These are phyloP conservation scores for Onychomys leucogaster DNA, from an alignment of 2,797 vertebrate species.

Conservation along the genomic window DNA sequence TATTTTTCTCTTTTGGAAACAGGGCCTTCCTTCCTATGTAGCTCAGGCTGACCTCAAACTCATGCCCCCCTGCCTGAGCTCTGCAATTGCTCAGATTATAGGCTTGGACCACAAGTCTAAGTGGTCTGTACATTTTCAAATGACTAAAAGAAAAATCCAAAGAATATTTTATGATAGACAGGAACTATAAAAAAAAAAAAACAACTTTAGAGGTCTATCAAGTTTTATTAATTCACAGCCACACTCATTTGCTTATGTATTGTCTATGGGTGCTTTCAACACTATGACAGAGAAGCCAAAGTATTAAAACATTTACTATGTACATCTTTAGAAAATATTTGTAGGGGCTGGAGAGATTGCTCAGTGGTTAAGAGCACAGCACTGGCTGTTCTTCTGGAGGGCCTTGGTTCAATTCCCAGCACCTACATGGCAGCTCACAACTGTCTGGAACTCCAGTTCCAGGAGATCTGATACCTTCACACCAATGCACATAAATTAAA, in stretches of 20 bases:
- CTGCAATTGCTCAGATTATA: background rate
- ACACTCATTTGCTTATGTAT: background rate
- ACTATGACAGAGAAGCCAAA: background rate
- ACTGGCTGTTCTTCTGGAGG: background rate
- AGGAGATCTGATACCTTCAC: too few relatives aligned
- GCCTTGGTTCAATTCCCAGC: background rate
- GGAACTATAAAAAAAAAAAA: slow-evolving; percentile 26
- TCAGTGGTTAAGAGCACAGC: background rate
- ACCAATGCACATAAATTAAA: too few relatives aligned
- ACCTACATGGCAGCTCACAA: background rate
- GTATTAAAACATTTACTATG: background rate
- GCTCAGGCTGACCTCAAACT: background rate
- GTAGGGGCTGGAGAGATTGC: background rate
- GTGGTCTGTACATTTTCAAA: background rate
- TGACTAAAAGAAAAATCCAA: background rate
- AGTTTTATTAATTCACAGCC: background rate
- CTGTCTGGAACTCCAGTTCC: background rate
- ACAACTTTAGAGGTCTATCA: background rate
- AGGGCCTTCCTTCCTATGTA: background rate
- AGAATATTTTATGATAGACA: background rate
- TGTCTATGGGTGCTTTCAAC: background rate
- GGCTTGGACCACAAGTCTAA: background rate
- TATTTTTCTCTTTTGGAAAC: background rate
- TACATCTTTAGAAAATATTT: background rate
- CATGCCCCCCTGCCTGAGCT: background rate